Base-by-base conservation (phyloP, 2,888 invertebrate species). In the Brachynemurus nebulosus region DNA sequence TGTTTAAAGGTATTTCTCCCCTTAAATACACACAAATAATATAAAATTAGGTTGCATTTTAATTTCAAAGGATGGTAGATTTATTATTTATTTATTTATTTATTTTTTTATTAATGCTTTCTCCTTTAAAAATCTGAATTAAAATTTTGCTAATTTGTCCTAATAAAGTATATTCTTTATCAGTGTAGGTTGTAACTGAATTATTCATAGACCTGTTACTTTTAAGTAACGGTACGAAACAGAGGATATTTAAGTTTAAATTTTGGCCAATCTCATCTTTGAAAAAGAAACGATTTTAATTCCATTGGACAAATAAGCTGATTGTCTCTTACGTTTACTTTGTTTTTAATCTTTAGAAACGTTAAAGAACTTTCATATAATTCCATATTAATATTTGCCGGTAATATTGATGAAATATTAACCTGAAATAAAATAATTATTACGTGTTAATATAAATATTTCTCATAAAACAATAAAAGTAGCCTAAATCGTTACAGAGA, bases 291-390 rank as follows among this genome's bases (percentile, higher is more conserved):
- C 0, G 73, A 70, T 45, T 70, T 63, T 37, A 74, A 61, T 50
- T 74, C 72, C 73, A 73, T 73, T 17, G 75, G 75, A 54, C 76
- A 76, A 2, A 75, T 59, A 1, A 63, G 39, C 46, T 63, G 54
- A 45, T 58, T 54, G 42, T 56, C 55, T 45, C 57, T 57, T 18
- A 56, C 50, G 47, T 62, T 56, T n/a, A 66, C 50, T 45, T 59
- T 57, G 38, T 60, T 40, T 66, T 64, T 60, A 17, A 69, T 50
- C 25, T 58, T 59, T 11, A 66, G 59, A 59, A 69, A 75, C 4
- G 76, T 71, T 16, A 77, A 55, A 0, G 72, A 64, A 17, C 72
- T 67, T 48, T 70, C 68, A 52, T 62, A 65, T 35, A 74, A 57
- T 23, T 57, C 51, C 17, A 52, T 58, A 12, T 61, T 59, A 2